Percentiles rank a stretch among this genome's conserved stretches.
Evolutionary conservation across 2,888 invertebrate species (phyloP).

Genomic region (Orthosia cruda): DNA sequence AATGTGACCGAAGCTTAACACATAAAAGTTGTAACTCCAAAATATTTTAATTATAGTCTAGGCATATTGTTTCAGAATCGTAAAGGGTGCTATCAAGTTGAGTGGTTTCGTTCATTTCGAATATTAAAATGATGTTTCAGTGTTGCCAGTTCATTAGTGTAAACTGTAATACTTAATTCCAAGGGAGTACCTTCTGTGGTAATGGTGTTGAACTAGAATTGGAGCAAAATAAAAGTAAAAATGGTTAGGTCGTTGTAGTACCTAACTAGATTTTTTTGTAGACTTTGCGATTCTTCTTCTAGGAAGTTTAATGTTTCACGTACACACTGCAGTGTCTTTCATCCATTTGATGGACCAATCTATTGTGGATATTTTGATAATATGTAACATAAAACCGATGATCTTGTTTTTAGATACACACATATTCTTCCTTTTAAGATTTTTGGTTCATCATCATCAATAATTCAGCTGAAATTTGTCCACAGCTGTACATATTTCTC

Average conservation of each 20-base stretch:
- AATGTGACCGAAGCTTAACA: conserved; percentile 13
- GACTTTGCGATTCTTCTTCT: not conserved
- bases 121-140: conserved; percentile 59
- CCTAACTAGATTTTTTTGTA: not conserved
- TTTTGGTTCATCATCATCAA: no score
- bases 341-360: no score
- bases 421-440: no score
- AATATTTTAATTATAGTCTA: conserved; percentile 54
- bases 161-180: conserved; percentile 32
- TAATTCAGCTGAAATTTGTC: no score
- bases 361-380: no score
- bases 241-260: not conserved
- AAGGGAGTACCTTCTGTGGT: conserved; percentile 22
- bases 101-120: conserved; percentile 55
- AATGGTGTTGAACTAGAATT: conserved; percentile 11
- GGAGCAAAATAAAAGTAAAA: conserved; percentile 19
- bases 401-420: no score
- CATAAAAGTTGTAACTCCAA: conserved; percentile 13
- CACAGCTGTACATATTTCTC: no score
- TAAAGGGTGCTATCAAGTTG: conserved; percentile 55
- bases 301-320: no score
- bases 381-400: no score
- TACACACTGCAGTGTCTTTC: no score
- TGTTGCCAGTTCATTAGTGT: conserved; percentile 52
- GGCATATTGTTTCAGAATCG: conserved; percentile 52